Evolutionary conservation across 2,113 vertebrate species (phyloP).

Genomic region (Pomatorhinus ruficollis): DNA sequence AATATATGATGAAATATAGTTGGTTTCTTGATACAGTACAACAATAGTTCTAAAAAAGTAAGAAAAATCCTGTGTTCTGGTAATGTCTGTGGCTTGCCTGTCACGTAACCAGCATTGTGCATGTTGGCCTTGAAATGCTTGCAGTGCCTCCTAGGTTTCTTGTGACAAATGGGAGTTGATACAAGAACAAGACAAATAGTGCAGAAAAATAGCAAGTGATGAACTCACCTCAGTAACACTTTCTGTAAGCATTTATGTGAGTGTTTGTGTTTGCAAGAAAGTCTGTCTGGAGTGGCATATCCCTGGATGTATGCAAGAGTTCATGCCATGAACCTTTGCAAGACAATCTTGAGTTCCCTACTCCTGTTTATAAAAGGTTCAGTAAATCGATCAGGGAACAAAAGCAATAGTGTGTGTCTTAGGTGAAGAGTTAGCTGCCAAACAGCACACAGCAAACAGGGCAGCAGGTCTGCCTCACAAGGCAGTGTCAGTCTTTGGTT

Average conservation of each 20-base stretch:
- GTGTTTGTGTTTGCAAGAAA: conserved; percentile 46
- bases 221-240: conserved; percentile 23
- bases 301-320: conserved; percentile 4
- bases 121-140: neutral
- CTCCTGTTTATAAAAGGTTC: conserved; percentile 63
- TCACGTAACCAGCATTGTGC: accelerated
- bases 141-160: conserved; percentile 3
- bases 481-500: neutral
- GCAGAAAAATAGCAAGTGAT: conserved; percentile 34
- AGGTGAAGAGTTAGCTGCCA: conserved; percentile 41
- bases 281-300: neutral
- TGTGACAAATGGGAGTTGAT: conserved; percentile 32
- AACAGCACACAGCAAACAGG: conserved; percentile 19
- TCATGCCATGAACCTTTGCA: conserved; percentile 44
- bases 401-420: conserved; percentile 52
- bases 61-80: neutral
- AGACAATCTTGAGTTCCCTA: conserved; percentile 31
- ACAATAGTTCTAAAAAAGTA: neutral
- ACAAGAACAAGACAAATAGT: conserved; percentile 32
- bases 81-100: neutral
- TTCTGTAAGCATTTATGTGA: conserved; percentile 49
- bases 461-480: neutral
- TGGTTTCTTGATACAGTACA: neutral
- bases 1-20: neutral
- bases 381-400: conserved; percentile 44